Conservation (phyloP, 92 coral and sea anemone species). For the Heteractis magnifica region DNA sequence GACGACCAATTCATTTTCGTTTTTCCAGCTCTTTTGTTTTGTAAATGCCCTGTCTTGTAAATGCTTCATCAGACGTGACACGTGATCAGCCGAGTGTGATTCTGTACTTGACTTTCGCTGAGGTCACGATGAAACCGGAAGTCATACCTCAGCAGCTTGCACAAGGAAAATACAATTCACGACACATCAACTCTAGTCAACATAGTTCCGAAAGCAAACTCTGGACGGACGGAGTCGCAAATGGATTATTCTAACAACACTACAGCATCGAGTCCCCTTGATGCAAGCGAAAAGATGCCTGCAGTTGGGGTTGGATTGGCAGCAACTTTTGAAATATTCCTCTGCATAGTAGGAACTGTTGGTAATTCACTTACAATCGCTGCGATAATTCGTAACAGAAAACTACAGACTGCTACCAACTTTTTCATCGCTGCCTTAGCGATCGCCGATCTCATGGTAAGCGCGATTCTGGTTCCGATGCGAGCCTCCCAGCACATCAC, state of each 20-base stretch:
- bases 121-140: conserved; percentile 7
- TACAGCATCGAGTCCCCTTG: background rate
- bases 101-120: background rate
- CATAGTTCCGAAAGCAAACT: background rate
- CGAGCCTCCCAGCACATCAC: conserved; percentile 82
- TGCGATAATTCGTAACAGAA: conserved; percentile 60
- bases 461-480: conserved; percentile 82
- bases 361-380: conserved; percentile 73
- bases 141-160: background rate
- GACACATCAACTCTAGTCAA: background rate
- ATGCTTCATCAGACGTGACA: background rate
- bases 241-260: conserved; percentile 19
- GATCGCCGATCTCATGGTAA: conserved; percentile 77
- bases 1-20: background rate
- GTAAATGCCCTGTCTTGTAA: background rate
- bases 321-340: conserved; percentile 65
- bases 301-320: conserved; percentile 62
- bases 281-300: conserved; percentile 24
- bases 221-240: background rate
- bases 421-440: conserved; percentile 72
- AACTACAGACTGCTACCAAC: conserved; percentile 77
- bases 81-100: background rate
- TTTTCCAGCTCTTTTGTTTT: background rate
- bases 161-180: background rate
- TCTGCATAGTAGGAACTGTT: conserved; percentile 60